A percentile compares a stretch with the other conserved stretches of the same genome.
Conservation (phyloP, 2,113 vertebrate genomes). For the Calonectris borealis region DNA sequence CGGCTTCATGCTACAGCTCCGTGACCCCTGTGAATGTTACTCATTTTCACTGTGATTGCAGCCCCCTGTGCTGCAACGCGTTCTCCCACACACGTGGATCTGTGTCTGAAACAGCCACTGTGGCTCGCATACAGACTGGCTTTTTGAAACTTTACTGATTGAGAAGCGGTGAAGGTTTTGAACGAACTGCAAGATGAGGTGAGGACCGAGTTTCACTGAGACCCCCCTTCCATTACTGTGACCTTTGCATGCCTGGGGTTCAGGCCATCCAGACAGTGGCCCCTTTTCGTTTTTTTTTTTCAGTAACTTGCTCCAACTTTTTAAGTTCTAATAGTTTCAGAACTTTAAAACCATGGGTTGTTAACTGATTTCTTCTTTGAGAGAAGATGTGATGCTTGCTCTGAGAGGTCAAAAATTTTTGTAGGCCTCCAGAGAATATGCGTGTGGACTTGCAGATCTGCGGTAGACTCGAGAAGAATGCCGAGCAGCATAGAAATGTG, state of each 20-base stretch:
- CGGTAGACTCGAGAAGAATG: background rate
- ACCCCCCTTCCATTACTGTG: background rate
- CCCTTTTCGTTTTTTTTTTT: background rate
- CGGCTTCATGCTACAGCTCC: background rate
- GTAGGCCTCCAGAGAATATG: background rate
- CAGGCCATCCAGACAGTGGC: background rate
- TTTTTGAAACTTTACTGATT: background rate
- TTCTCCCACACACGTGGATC: background rate
- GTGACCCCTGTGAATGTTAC: background rate
- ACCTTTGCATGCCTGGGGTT: background rate
- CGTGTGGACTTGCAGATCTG: background rate
- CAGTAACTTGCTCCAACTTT: background rate
- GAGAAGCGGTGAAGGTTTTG: background rate
- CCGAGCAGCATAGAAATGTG: background rate
- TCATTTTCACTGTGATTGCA: background rate
- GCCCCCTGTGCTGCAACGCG: rapidly evolving
- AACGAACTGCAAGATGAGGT: background rate
- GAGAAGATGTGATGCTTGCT: background rate
- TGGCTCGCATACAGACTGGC: background rate
- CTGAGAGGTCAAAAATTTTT: background rate
- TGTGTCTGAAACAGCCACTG: background rate
- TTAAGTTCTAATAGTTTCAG: background rate
- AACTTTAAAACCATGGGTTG: background rate
- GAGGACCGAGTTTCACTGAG: background rate
- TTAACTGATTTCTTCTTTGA: background rate